Percentiles rank a stretch among this genome's conserved stretches.
Conservation (phyloP, 1,140 invertebrate species). For the Lerema accius region DNA sequence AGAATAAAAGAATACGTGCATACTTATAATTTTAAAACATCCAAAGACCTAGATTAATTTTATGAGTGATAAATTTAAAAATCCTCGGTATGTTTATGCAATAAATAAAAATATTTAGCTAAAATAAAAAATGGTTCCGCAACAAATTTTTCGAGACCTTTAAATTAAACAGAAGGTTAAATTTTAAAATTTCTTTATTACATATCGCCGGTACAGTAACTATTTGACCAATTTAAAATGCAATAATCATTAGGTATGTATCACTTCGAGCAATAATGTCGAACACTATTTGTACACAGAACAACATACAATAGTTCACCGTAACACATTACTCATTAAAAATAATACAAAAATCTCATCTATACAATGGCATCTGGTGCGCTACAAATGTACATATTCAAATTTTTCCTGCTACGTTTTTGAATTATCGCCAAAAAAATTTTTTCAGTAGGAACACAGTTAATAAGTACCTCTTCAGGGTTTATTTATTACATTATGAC, state of each 20-base stretch:
- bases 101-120: too few species aligned
- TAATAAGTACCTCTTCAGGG: neutral
- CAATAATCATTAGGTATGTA: slow-evolving; percentile 68
- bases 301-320: slow-evolving; percentile 57
- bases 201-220: slow-evolving; percentile 71
- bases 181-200: slow-evolving; percentile 72
- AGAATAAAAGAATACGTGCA: too few species aligned
- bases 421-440: slow-evolving; percentile 4
- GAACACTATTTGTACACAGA: slow-evolving; percentile 74
- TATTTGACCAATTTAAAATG: slow-evolving; percentile 76
- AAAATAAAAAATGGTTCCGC: too few species aligned
- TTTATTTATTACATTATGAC: too few species aligned
- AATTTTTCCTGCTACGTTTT: slow-evolving; percentile 52
- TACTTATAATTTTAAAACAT: too few species aligned
- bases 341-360: slow-evolving; percentile 22
- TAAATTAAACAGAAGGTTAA: slow-evolving; percentile 34
- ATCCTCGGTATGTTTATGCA: too few species aligned
- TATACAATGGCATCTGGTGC: slow-evolving; percentile 17
- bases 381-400: slow-evolving; percentile 39
- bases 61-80: too few species aligned
- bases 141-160: too few species aligned
- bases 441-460: slow-evolving; percentile 13
- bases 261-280: slow-evolving; percentile 62
- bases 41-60: too few species aligned
- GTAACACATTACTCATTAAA: slow-evolving; percentile 31